Percentiles rank a stretch among this genome's conserved stretches.
phyloP scores from a whole-genome alignment of 2,888 invertebrate genomes.

The Osedax fenrisi region DNA sequence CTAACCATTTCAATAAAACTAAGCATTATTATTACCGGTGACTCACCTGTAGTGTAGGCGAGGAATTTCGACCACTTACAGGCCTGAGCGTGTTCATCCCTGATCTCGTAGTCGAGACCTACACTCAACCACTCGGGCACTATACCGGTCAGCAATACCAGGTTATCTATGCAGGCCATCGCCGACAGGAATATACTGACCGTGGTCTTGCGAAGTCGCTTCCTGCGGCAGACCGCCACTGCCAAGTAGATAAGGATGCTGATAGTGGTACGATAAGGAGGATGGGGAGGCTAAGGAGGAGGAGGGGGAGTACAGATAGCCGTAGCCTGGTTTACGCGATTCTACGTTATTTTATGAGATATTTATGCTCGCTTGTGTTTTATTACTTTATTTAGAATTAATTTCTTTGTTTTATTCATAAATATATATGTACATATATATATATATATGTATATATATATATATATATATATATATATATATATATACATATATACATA shows the following conservation, averaged over 20 bases:
- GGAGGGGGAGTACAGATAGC: too few relatives aligned
- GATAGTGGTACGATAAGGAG: too few relatives aligned
- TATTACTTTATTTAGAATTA: too few relatives aligned
- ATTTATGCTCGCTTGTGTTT: too few relatives aligned
- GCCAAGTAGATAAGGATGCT: too few relatives aligned
- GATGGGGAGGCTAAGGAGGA: background rate
- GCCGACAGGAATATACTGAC: conserved; percentile 35
- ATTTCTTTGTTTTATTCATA: background rate
- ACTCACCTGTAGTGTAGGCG: conserved; percentile 31
- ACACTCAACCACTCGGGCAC: conserved; percentile 37
- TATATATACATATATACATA: background rate
- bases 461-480: background rate
- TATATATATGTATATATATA: background rate
- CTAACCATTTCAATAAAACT: too few relatives aligned
- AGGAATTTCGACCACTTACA: conserved; percentile 37
- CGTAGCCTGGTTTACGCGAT: too few relatives aligned
- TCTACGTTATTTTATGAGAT: too few relatives aligned
- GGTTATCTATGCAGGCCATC: conserved; percentile 36
- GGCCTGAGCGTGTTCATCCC: conserved; percentile 30
- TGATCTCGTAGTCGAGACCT: conserved; percentile 29
- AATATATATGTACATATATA: background rate
- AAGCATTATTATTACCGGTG: too few relatives aligned
- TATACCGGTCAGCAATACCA: conserved; percentile 35
- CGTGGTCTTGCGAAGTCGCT: conserved; percentile 29
- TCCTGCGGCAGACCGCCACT: conserved; percentile 3